phyloP scores from a whole-genome alignment of 2,888 invertebrate species.

The Machimus atricapillus region DNA sequence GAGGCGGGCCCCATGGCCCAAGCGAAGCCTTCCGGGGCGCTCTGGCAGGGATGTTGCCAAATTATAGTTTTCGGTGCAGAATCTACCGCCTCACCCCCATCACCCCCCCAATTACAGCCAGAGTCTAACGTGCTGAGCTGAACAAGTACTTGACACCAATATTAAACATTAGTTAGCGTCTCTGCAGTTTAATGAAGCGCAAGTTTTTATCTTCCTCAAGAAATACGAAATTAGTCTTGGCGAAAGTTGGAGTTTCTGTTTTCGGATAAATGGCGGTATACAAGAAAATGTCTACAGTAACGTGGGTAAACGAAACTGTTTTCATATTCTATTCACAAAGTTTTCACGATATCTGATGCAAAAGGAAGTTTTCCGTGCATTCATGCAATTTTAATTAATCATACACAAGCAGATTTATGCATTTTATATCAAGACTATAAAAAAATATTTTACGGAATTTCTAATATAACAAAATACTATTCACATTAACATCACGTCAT shows the following conservation, averaged over 20 bases:
- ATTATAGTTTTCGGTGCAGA: conserved; percentile 18
- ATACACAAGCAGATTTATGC: background rate
- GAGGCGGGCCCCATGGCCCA: conserved; percentile 29
- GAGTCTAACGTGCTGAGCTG: conserved; percentile 13
- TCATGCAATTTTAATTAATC: background rate
- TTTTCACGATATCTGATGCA: background rate
- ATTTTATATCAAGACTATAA: background rate
- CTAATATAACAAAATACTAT: background rate
- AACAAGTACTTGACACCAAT: conserved; percentile 32
- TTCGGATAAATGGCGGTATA: background rate
- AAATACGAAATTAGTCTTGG: conserved; percentile 28
- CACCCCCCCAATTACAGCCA: background rate
- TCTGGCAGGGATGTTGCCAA: conserved; percentile 44
- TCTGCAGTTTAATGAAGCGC: conserved; percentile 24
- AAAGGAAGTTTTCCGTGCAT: background rate
- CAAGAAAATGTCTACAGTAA: background rate
- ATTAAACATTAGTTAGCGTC: background rate
- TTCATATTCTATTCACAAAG: background rate
- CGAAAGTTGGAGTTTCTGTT: background rate
- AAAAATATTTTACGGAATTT: too few relatives aligned
- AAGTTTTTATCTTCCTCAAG: conserved; percentile 6
- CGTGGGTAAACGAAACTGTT: background rate
- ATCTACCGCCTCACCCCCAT: background rate
- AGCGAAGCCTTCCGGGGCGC: background rate
- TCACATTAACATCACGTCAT: background rate